These are phyloP conservation scores for Sciurus carolinensis DNA, from an alignment of 2,797 vertebrate genomes.

Conservation along the genomic window DNA sequence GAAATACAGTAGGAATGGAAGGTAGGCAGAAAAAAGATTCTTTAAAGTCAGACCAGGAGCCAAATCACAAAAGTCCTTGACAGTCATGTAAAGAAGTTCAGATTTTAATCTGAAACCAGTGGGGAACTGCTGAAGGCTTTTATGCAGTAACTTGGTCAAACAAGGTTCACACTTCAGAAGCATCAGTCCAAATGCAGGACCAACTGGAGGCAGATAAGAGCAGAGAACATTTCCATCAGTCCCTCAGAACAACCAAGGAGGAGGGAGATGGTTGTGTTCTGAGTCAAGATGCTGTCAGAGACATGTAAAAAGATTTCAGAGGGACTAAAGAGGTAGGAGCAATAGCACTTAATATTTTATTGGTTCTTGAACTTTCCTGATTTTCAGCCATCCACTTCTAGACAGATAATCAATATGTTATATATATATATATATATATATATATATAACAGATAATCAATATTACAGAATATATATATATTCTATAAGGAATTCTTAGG, in stretches of 20 bases:
- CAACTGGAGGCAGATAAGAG: not conserved
- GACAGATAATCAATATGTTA: not conserved
- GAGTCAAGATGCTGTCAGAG: not conserved
- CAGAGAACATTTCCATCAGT: not conserved
- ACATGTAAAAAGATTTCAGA: not conserved
- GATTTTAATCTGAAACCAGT: not conserved
- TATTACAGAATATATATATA: not conserved
- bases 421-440: no score
- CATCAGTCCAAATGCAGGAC: not conserved
- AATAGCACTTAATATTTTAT: not conserved
- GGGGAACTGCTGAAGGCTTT: not conserved
- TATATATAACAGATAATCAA: no score
- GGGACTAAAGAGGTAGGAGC: not conserved
- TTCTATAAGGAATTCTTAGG: not conserved
- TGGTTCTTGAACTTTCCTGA: not conserved
- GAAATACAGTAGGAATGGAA: not conserved
- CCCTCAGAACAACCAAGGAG: not conserved
- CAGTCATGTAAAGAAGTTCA: not conserved
- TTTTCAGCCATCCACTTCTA: not conserved
- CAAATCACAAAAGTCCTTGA: not conserved
- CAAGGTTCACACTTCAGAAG: slow-evolving; percentile 13
- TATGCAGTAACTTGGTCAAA: not conserved
- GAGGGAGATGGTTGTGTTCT: not conserved
- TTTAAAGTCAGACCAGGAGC: not conserved
- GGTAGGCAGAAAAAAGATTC: not conserved